These are phyloP conservation scores for Drosophila basisetae DNA, from an alignment of 2,888 invertebrate species.

Conservation along the genomic window DNA sequence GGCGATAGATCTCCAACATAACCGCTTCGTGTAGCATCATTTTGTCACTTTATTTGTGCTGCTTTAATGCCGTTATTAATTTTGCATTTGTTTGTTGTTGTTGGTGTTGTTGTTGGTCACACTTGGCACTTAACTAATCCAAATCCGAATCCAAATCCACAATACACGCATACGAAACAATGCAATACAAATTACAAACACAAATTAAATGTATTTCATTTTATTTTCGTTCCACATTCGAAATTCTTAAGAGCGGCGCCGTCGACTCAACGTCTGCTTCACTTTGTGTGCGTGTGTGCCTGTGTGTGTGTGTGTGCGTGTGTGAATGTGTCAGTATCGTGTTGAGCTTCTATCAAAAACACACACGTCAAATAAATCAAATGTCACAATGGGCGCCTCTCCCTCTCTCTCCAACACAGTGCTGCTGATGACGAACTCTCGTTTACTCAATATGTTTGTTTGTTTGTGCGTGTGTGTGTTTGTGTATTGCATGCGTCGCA, in stretches of 20 bases:
- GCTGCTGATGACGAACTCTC: slow-evolving; percentile 69
- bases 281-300: slow-evolving; percentile 9
- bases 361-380: slow-evolving; percentile 84
- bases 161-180: slow-evolving; percentile 32
- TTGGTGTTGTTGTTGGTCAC: slow-evolving; percentile 29
- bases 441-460: slow-evolving; percentile 43
- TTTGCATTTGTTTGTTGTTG: slow-evolving; percentile 20
- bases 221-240: slow-evolving; percentile 54
- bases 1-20: slow-evolving; percentile 86
- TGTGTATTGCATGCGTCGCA: slow-evolving; percentile 50
- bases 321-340: slow-evolving; percentile 78
- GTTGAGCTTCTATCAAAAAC: slow-evolving; percentile 83
- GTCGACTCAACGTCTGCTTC: slow-evolving; percentile 44
- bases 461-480: slow-evolving; percentile 29
- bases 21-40: slow-evolving; percentile 86
- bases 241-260: slow-evolving; percentile 63
- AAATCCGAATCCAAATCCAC: slow-evolving; percentile 11
- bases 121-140: slow-evolving; percentile 54
- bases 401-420: background rate
- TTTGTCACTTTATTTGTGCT: slow-evolving; percentile 53
- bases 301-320: slow-evolving; percentile 26
- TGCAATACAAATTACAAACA: slow-evolving; percentile 29
- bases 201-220: slow-evolving; percentile 64
- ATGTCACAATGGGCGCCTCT: slow-evolving; percentile 77
- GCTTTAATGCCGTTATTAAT: slow-evolving; percentile 32